A percentile compares a stretch with the other conserved stretches of the same genome.
Evolutionary conservation across 2,888 invertebrate species (phyloP).

Genomic region (Diploptera punctata): DNA sequence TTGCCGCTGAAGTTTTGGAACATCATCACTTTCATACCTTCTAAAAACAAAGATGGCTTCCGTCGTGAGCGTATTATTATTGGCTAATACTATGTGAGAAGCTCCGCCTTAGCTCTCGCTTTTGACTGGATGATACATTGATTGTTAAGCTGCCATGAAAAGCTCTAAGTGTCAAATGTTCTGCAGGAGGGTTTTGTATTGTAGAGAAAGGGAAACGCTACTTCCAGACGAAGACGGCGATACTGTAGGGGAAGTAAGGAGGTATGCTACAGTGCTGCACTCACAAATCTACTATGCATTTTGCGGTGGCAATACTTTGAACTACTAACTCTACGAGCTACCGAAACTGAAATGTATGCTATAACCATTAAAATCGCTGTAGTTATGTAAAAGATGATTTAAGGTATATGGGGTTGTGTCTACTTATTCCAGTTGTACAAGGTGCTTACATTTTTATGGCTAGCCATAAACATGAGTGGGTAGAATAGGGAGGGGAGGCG

Average conservation of each 20-base stretch:
- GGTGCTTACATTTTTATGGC: conserved; percentile 48
- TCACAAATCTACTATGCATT: not conserved
- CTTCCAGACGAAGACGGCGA: not conserved
- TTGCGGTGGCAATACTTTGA: conserved; percentile 25
- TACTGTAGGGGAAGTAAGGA: conserved; percentile 41
- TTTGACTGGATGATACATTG: conserved; percentile 66
- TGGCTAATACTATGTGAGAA: conserved; percentile 63
- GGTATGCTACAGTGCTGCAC: conserved; percentile 23
- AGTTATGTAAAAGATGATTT: conserved; percentile 37
- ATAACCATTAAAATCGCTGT: conserved; percentile 31
- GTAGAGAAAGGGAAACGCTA: conserved; percentile 17
- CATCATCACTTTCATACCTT: conserved; percentile 29
- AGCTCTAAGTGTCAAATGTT: conserved; percentile 45
- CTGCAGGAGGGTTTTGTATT: conserved; percentile 34
- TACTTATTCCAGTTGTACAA: conserved; percentile 55
- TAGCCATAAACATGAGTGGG: conserved; percentile 35
- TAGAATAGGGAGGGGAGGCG: conserved; percentile 14
- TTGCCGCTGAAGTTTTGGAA: conserved; percentile 24
- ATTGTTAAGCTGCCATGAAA: conserved; percentile 51
- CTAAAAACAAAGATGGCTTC: conserved; percentile 60
- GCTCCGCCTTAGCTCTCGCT: conserved; percentile 64
- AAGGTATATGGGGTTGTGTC: conserved; percentile 33
- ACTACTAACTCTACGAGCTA: conserved; percentile 17
- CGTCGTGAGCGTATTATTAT: conserved; percentile 63
- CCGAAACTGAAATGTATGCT: conserved; percentile 17